Conservation (phyloP, 2,888 invertebrate genomes). For the Ochlodes sylvanus region DNA sequence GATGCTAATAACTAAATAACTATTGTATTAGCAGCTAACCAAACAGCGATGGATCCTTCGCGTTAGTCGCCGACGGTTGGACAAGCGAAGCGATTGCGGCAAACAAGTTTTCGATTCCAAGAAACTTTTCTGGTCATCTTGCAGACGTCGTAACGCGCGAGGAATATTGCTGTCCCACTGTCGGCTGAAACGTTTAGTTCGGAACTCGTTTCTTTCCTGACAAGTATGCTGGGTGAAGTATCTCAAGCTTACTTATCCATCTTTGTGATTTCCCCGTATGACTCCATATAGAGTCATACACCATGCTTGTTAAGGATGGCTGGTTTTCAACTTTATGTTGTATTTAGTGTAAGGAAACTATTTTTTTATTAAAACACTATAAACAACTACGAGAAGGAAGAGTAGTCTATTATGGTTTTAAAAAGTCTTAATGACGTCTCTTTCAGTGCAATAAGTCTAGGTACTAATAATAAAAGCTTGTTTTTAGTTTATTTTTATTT, state of each 20-base stretch:
- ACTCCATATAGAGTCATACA: no score
- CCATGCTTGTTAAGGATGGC: no score
- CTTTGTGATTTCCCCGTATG: neutral
- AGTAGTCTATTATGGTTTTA: no score
- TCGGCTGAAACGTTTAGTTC: constrained; percentile 17
- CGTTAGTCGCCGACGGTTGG: neutral
- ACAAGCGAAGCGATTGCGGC: constrained; percentile 11
- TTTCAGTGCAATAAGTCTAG: no score
- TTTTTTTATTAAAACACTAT: no score
- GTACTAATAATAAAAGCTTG: no score
- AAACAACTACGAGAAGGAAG: no score
- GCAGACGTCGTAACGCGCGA: constrained; percentile 21
- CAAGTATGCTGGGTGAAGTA: constrained; percentile 16
- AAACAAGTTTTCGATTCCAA: constrained; percentile 26
- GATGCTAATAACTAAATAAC: no score
- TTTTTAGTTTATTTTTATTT: no score
- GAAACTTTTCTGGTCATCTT: constrained; percentile 27
- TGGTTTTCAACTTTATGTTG: no score
- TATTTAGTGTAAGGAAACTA: no score
- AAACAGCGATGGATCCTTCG: neutral
- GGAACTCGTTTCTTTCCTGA: constrained; percentile 21
- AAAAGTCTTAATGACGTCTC: no score
- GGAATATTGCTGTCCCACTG: constrained; percentile 29
- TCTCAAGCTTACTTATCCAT: neutral
- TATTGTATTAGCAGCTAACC: neutral